These are phyloP conservation scores for Phalacrocorax pelagicus DNA, from an alignment of 2,113 vertebrate genomes.

Conservation along the genomic window DNA sequence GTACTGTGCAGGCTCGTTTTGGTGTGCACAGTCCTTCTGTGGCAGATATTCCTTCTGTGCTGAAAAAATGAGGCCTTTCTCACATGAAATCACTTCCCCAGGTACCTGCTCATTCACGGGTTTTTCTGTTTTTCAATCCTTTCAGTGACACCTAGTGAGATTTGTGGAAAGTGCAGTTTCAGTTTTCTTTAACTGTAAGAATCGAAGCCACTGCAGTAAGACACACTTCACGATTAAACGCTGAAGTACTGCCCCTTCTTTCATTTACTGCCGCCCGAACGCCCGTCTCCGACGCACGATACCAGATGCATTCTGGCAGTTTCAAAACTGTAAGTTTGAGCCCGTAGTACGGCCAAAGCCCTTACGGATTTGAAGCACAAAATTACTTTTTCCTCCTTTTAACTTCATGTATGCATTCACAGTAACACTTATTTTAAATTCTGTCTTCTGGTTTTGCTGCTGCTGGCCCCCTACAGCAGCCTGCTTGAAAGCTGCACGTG, in stretches of 20 bases:
- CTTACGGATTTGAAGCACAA: not conserved
- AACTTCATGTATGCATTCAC: not conserved
- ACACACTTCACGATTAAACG: not conserved
- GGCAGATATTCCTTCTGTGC: not conserved
- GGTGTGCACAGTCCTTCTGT: not conserved
- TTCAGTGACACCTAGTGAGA: slow-evolving; percentile 73
- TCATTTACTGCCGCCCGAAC: not conserved
- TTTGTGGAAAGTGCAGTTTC: not conserved
- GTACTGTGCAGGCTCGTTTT: not conserved
- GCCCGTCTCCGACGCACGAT: not conserved
- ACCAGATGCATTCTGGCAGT: not conserved
- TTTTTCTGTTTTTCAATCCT: slow-evolving; percentile 24
- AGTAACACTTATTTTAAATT: not conserved
- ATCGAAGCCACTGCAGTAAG: fast-evolving
- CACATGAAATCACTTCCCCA: fast-evolving
- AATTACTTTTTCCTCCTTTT: not conserved
- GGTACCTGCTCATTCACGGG: fast-evolving
- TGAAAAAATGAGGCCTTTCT: not conserved
- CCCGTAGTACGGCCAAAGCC: not conserved
- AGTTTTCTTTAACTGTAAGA: not conserved
- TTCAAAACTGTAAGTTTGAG: not conserved
- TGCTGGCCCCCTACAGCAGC: not conserved
- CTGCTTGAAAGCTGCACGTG: not conserved
- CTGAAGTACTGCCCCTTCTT: not conserved
- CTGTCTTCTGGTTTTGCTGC: not conserved